Base-by-base conservation (phyloP, 2,888 invertebrate species). In the Miltochrista miniata region DNA sequence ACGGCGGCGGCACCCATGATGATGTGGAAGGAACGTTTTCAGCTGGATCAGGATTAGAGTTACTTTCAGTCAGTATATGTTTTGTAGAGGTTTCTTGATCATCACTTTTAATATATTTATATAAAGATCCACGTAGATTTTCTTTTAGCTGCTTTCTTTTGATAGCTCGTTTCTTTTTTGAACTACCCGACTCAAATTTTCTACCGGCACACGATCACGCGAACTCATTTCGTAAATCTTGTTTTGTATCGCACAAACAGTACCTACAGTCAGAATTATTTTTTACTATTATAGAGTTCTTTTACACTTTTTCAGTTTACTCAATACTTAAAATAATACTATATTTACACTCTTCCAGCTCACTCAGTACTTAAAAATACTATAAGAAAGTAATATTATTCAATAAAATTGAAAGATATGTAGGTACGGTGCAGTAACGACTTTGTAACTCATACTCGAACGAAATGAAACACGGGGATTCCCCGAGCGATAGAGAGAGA, bases 191-290 rank as follows among this genome's bases (percentile, higher is more conserved):
- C 40, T 51, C 51, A 45, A 51, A 51, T 51, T 51, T 51, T 51
- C 51, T 45, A 51, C 51, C 37, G 45, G 51, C 51, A 51, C 51
- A 45, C 45, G 51, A 51, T 51, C 45, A 51, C 45, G 45, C 51
- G 51, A 51, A 51, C 45, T 51, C 51, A 51, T 51, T 51, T 51
- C 51, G n/a, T n/a, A 51, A 51, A 51, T 45, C 51, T 51, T 41
- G 43, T 49, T 49, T 49, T 49, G 49, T 36, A 36, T 38, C 43
- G 30, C 38, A 30, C 30, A 30, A 30, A 30, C 30, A n/a, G n/a
- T n/a, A n/a, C n/a, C n/a, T n/a, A n/a, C n/a, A 30, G 41, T 39
- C 24, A 39, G 39, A 47, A 39, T n/a, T n/a, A n/a, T n/a, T n/a
- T n/a, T n/a, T n/a, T n/a, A n/a, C n/a, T n/a, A n/a, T n/a, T n/a